phyloP scores from a whole-genome alignment of 2,113 vertebrate genomes.

The Archocentrus centrarchus region DNA sequence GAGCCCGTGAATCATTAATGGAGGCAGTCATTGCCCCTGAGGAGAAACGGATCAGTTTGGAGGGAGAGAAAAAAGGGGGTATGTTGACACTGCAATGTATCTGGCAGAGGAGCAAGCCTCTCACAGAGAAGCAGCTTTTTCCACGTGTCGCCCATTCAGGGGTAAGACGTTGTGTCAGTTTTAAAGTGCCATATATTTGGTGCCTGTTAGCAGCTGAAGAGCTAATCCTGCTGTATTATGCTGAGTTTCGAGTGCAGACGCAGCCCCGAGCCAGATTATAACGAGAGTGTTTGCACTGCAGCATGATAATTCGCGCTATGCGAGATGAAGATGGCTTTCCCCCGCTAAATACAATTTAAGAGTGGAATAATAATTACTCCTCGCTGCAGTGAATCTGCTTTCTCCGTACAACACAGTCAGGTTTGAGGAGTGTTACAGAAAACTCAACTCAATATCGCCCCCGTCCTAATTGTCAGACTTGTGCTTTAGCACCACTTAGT shows the following conservation, averaged over 20 bases:
- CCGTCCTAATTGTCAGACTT: conserved; percentile 35
- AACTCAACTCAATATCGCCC: conserved; percentile 65
- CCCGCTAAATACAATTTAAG: conserved; percentile 68
- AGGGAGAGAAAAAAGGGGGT: conserved; percentile 64
- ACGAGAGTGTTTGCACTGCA: conserved; percentile 39
- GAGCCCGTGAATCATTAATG: conserved; percentile 94
- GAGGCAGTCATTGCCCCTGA: conserved; percentile 83
- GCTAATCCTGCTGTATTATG: conserved; percentile 52
- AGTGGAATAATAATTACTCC: conserved; percentile 68
- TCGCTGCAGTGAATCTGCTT: conserved; percentile 50
- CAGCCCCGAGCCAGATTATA: conserved; percentile 31
- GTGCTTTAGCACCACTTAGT: conserved; percentile 39
- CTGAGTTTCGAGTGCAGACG: conserved; percentile 38
- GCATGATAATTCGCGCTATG: conserved; percentile 60
- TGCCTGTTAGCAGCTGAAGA: conserved; percentile 67
- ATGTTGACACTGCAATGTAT: conserved; percentile 74
- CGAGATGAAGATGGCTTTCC: conserved; percentile 46
- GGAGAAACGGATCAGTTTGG: conserved; percentile 72
- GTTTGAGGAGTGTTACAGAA: conserved; percentile 5
- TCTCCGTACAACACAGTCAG: conserved; percentile 60
- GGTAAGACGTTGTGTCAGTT: conserved; percentile 61
- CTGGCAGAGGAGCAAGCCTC: conserved; percentile 71
- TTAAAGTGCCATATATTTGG: conserved; percentile 71
- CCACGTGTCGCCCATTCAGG: conserved; percentile 71
- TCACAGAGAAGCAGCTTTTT: conserved; percentile 69